Evolutionary conservation across 2,888 invertebrate genomes (phyloP).

Genomic region (Pseudanteris insignis): DNA sequence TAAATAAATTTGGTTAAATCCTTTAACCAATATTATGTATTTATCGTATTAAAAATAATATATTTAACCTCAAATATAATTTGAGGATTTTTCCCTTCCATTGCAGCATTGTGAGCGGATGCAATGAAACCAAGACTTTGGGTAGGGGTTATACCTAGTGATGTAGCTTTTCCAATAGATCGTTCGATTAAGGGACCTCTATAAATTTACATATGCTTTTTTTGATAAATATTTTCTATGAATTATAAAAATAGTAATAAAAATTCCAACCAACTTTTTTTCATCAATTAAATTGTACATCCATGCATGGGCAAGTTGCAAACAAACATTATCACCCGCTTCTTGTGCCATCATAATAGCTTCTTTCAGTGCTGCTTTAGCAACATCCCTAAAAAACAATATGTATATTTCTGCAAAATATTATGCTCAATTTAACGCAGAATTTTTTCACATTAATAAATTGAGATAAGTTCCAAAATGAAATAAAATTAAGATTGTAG

Average conservation of each 20-base stretch:
- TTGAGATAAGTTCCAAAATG: too few species aligned
- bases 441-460: too few species aligned
- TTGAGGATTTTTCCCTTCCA: slow-evolving; percentile 74
- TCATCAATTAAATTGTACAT: slow-evolving; percentile 72
- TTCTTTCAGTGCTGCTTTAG: slow-evolving; percentile 83
- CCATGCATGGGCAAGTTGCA: slow-evolving; percentile 88
- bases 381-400: slow-evolving; percentile 76
- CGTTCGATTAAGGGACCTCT: slow-evolving; percentile 74
- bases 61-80: slow-evolving; percentile 75
- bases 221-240: not conserved
- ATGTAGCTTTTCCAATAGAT: slow-evolving; percentile 75
- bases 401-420: too few species aligned
- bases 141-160: slow-evolving; percentile 76
- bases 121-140: slow-evolving; percentile 80
- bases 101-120: slow-evolving; percentile 80
- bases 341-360: slow-evolving; percentile 89
- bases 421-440: too few species aligned
- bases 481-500: too few species aligned
- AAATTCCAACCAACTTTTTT: slow-evolving; percentile 58
- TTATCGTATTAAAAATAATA: not conserved
- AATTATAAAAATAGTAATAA: slow-evolving; percentile 50
- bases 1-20: too few species aligned
- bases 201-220: too few species aligned
- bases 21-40: too few species aligned
- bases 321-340: slow-evolving; percentile 84